Conservation (phyloP, 2,888 invertebrate genomes). For the Pegoplata infirma region DNA sequence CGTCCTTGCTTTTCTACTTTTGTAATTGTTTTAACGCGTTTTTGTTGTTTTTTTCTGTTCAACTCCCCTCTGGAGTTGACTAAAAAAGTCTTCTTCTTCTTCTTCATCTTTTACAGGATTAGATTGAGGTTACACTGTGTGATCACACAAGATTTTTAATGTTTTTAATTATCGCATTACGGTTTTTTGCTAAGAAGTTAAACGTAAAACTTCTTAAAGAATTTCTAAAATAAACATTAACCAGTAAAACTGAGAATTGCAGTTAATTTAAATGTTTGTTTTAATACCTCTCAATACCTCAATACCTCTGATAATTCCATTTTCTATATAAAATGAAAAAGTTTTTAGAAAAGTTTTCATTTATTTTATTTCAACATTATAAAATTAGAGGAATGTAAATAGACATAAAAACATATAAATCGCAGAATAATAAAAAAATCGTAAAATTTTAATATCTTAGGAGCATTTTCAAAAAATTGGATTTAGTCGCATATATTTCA, state of each 20-base stretch:
- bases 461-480: too few species aligned
- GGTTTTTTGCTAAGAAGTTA: slow-evolving; percentile 41
- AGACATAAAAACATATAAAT: neutral
- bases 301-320: slow-evolving; percentile 63
- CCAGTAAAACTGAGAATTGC: slow-evolving; percentile 46
- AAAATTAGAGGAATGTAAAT: neutral
- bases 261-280: slow-evolving; percentile 63
- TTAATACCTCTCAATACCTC: slow-evolving; percentile 52
- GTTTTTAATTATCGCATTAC: slow-evolving; percentile 63
- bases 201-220: slow-evolving; percentile 57
- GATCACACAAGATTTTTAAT: slow-evolving; percentile 63
- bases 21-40: slow-evolving; percentile 62
- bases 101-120: neutral
- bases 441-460: too few species aligned
- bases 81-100: neutral
- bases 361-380: neutral
- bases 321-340: slow-evolving; percentile 50
- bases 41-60: slow-evolving; percentile 2
- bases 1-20: slow-evolving; percentile 18
- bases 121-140: slow-evolving; percentile 59
- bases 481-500: too few species aligned
- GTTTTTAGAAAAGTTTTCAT: slow-evolving; percentile 2
- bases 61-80: neutral
- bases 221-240: slow-evolving; percentile 60
- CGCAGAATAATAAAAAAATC: neutral